Conservation (phyloP, 2,797 vertebrate species). For the Oceanodroma leucorhoa region DNA sequence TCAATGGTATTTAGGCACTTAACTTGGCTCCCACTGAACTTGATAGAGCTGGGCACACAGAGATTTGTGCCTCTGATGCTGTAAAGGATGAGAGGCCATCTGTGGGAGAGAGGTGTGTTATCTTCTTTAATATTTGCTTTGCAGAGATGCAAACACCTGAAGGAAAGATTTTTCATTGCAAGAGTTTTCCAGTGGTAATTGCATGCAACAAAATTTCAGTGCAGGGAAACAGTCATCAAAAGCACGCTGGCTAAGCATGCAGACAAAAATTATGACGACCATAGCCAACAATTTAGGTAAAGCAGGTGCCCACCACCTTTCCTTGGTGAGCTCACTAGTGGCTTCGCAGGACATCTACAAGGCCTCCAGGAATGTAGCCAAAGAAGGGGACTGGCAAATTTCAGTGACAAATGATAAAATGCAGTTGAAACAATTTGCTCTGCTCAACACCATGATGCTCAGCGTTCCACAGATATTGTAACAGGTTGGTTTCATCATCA, state of each 20-base stretch:
- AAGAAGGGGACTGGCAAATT: not conserved
- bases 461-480: not conserved
- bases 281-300: not conserved
- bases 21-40: not conserved
- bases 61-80: not conserved
- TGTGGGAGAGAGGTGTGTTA: not conserved
- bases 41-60: not conserved
- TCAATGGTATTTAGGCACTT: not conserved
- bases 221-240: not conserved
- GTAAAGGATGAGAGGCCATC: not conserved
- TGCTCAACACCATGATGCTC: not conserved
- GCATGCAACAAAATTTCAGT: not conserved
- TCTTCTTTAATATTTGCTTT: not conserved
- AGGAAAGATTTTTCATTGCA: not conserved
- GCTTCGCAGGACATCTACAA: not conserved
- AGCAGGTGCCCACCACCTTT: rapidly evolving
- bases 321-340: not conserved
- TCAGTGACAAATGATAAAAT: not conserved
- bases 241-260: too few species aligned
- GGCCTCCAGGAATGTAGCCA: not conserved
- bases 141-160: not conserved
- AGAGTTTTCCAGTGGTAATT: not conserved
- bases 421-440: not conserved
- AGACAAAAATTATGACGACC: not conserved
- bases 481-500: not conserved